These are phyloP conservation scores for Cheilosia urbana DNA, from an alignment of 2,888 invertebrate species.

Conservation along the genomic window DNA sequence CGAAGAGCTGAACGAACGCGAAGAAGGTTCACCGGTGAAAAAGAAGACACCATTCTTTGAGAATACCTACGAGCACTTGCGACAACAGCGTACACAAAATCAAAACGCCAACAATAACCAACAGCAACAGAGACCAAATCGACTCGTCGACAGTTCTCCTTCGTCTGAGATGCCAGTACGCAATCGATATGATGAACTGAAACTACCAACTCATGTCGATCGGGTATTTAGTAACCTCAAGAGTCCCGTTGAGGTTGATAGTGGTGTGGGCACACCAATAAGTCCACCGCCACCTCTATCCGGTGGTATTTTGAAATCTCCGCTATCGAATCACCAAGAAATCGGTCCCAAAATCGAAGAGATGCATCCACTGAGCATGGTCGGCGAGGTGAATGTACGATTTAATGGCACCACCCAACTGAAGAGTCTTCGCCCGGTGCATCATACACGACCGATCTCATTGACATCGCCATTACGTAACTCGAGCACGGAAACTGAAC, in stretches of 20 bases:
- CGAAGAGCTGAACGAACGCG: constrained; percentile 84
- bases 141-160: constrained; percentile 78
- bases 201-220: constrained; percentile 82
- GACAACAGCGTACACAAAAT: constrained; percentile 85
- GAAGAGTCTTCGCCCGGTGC: constrained; percentile 88
- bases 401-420: constrained; percentile 92
- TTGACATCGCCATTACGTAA: constrained; percentile 64
- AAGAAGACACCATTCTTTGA: constrained; percentile 87
- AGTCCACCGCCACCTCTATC: constrained; percentile 84
- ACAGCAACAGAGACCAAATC: constrained; percentile 83
- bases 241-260: constrained; percentile 84
- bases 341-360: constrained; percentile 75
- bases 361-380: constrained; percentile 90
- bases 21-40: constrained; percentile 84
- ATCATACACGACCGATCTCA: constrained; percentile 80
- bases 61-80: constrained; percentile 88
- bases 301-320: constrained; percentile 76
- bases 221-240: constrained; percentile 81
- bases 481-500: constrained; percentile 57
- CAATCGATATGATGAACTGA: constrained; percentile 80
- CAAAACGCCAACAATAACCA: constrained; percentile 77
- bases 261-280: constrained; percentile 88
- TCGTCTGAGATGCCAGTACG: constrained; percentile 77
- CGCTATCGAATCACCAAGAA: constrained; percentile 78
- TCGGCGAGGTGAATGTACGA: constrained; percentile 90